Evolutionary conservation across 2,113 vertebrate genomes (phyloP), one percentile per base, ranked within the genome.

Genomic region (Lepus europaeus): DNA sequence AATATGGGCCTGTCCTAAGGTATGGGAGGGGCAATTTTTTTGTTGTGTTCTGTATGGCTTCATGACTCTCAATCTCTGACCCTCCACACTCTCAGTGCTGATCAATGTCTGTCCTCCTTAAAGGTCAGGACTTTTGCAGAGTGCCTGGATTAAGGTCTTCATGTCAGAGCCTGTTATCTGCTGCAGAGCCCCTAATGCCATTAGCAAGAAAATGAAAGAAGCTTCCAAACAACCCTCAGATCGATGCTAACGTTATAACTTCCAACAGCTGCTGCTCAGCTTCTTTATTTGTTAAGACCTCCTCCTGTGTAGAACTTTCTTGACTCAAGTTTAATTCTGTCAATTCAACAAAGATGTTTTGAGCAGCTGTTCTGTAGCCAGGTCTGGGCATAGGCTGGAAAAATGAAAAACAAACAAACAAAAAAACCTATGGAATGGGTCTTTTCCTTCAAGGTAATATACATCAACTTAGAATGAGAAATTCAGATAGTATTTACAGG

Each of bases 121-220:
- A 96, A 93, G 96, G 96, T 97, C 97, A 97, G 79, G 92, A 76
- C 92, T 98, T 98, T 93, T 94, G 95, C 97, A 97, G 96, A 95
- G 3, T 5, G 97, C 97, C 96, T 96, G 98, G 97, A 97, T 94
- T 95, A 91, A 97, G 89, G 97, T 97, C 97, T 95, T 96, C 91
- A 89, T 98, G 98, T 98, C 98, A 98, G 98, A 97, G 95, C 87
- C 97, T 98, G 98, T 98, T 98, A 98, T 88, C 97, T 98, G 96
- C 89, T 98, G 74, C 96, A 96, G 80, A 97, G 97, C 95, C 97
- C 97, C 97, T 98, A 98, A 98, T 98, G 97, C 97, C 97, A 98
- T 98, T 98, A 98, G 97, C 98, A 98, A 98, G 98, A 98, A 98
- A 98, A 98, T 98, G 98, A 98, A 98, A 97, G 98, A 96, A 96